A percentile compares a stretch with the other conserved stretches of the same genome.
Evolutionary conservation across 2,797 vertebrate genomes (phyloP).

Genomic region (Pangasius krempfi): DNA sequence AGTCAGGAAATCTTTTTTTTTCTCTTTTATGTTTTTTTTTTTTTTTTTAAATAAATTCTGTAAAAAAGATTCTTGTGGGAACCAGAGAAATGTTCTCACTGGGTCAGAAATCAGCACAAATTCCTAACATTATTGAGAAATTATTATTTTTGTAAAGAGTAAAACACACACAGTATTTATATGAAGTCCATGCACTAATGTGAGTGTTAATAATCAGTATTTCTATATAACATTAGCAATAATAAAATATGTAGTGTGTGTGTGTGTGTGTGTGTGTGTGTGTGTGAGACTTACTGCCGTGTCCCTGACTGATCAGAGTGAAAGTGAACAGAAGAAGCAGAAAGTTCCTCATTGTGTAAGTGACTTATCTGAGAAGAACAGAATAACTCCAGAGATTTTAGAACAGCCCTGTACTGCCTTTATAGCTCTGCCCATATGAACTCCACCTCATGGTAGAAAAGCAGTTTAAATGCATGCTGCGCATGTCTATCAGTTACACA

Average conservation of each 20-base stretch:
- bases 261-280: background rate
- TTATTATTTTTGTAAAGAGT: background rate
- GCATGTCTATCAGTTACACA: too few relatives aligned
- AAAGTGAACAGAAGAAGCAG: slow-evolving; percentile 62
- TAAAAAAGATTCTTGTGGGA: background rate
- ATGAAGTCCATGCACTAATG: background rate
- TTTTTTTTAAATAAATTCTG: background rate
- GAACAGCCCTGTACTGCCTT: slow-evolving; percentile 48
- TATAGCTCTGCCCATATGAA: slow-evolving; percentile 36
- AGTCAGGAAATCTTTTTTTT: background rate
- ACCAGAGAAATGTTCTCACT: background rate
- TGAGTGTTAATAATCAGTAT: background rate
- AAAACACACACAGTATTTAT: background rate
- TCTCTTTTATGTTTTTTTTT: background rate
- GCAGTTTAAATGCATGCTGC: too few relatives aligned
- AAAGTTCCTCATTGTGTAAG: slow-evolving; percentile 65
- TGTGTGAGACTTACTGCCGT: slow-evolving; percentile 69
- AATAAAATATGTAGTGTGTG: background rate
- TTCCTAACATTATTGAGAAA: background rate
- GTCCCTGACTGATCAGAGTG: slow-evolving; percentile 65
- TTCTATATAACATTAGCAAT: background rate
- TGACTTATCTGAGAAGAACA: background rate
- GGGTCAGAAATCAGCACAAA: background rate
- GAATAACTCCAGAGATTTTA: slow-evolving; percentile 61
- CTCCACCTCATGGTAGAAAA: background rate